Evolutionary conservation across 2,888 invertebrate species (phyloP), one percentile per base, ranked within the genome.

Genomic region (Orthosia cruda): DNA sequence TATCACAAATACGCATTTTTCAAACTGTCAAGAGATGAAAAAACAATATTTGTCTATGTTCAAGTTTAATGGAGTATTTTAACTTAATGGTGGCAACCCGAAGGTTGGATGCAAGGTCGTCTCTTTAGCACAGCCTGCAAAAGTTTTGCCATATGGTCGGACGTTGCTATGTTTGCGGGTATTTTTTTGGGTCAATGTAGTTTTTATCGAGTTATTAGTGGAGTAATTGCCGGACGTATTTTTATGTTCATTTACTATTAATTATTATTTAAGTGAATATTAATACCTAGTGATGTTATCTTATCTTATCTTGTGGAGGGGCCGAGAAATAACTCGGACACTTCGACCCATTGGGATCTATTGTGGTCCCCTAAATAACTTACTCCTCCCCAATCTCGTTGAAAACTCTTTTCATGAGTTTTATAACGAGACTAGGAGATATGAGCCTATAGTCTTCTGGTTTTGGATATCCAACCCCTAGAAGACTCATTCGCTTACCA

Each of bases 81-180:
- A 69, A 70, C 77, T 77, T 75, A 57, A 76, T 72, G 71, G 26
- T 79, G 72, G 79, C 64, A 77, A 49, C 73, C 47, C 72, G 61
- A 86, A 86, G 86, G 82, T 75, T 71, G 23, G 20, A 58, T 61
- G 45, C 80, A 86, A 86, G 85, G 86, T 77, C 81, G 50, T 63
- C 26, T 49, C 26, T 49, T 3, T 15, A 26, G 40, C 40, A 40
- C 40, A 71, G 55, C 77, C 67, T 64, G 49, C 18, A 49, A 59
- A 52, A 23, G 74, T 78, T 76, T 82, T 86, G 79, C 77, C 75
- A 80, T 82, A 84, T 77, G 77, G 59, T 62, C 55, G 63, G 63
- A 71, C 61, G 54, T 65, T 68, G 71, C 73, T 74, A 40, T 79
- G 74, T 81, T 81, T 86, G 67, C 66, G 71, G 78, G 74, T 83